Conservation (phyloP, 2,113 vertebrate genomes). For the Epinephelus moara region DNA sequence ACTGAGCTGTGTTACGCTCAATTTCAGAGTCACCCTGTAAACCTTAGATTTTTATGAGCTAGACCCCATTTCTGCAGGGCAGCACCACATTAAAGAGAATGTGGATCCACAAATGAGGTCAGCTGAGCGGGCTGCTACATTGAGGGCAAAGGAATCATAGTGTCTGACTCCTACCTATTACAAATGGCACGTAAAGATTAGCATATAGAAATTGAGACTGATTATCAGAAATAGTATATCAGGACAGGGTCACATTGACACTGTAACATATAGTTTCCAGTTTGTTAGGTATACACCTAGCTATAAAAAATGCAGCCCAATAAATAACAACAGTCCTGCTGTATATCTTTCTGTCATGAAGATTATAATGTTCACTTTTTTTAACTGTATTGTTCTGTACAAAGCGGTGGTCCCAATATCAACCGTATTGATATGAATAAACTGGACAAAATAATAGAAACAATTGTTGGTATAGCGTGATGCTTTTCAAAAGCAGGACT, state of each 20-base stretch:
- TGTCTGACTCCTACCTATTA: constrained; percentile 43
- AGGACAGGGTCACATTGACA: constrained; percentile 44
- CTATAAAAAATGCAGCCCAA: constrained; percentile 6
- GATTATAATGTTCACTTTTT: neutral
- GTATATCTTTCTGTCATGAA: neutral
- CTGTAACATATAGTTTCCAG: neutral
- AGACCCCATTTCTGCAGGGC: constrained; percentile 62
- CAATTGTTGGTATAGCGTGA: neutral
- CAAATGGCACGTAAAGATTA: constrained; percentile 52
- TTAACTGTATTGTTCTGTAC: neutral
- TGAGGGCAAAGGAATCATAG: constrained; percentile 50
- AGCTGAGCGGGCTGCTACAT: constrained; percentile 34
- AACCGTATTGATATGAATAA: neutral
- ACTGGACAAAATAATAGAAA: neutral
- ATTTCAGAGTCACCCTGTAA: constrained; percentile 63
- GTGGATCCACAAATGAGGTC: constrained; percentile 70
- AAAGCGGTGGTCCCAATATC: too few relatives aligned
- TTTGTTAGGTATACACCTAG: constrained; percentile 1
- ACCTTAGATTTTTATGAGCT: constrained; percentile 53
- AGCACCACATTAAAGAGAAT: constrained; percentile 55
- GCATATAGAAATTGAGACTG: constrained; percentile 36
- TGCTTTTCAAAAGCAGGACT: neutral
- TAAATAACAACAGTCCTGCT: neutral
- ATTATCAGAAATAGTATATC: constrained; percentile 27
- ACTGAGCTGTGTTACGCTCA: constrained; percentile 36